These are phyloP conservation scores for Chironex yamaguchii DNA, from an alignment of 30 jellyfish, hydroid and myxozoan species.

Conservation along the genomic window DNA sequence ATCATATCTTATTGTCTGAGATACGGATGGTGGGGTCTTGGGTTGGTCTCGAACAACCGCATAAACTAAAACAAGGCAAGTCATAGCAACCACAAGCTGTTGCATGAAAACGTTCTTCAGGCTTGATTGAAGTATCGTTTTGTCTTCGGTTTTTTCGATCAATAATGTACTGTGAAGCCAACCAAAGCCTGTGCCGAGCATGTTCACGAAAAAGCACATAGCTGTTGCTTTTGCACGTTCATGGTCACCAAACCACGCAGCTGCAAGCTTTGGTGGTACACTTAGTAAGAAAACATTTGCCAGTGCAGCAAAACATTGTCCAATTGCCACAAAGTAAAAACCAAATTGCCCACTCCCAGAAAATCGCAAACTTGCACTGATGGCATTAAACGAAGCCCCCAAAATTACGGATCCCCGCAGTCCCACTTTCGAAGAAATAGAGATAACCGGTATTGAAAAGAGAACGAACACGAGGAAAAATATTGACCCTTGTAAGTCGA, in stretches of 20 bases:
- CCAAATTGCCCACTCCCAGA: slow-evolving; percentile 57
- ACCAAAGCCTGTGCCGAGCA: slow-evolving; percentile 78
- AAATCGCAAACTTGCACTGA: slow-evolving; percentile 50
- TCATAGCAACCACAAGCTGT: slow-evolving; percentile 53
- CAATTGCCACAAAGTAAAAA: slow-evolving; percentile 36
- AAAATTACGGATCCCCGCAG: slow-evolving; percentile 62
- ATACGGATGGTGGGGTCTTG: slow-evolving; percentile 65
- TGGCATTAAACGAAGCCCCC: slow-evolving; percentile 65
- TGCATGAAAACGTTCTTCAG: slow-evolving; percentile 35
- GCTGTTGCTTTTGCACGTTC: slow-evolving; percentile 86
- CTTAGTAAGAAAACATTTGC: slow-evolving; percentile 65
- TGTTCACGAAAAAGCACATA: slow-evolving; percentile 71
- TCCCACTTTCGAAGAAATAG: slow-evolving; percentile 56
- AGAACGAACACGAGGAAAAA: slow-evolving; percentile 59
- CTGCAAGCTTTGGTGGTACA: slow-evolving; percentile 76
- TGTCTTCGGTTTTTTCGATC: slow-evolving; percentile 52
- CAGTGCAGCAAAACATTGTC: slow-evolving; percentile 66
- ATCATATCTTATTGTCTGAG: slow-evolving; percentile 52
- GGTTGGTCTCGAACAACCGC: slow-evolving; percentile 68
- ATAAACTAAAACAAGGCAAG: slow-evolving; percentile 42
- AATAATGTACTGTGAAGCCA: slow-evolving; percentile 67
- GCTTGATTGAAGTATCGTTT: slow-evolving; percentile 34
- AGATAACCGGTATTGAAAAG: slow-evolving; percentile 74
- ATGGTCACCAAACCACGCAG: slow-evolving; percentile 80
- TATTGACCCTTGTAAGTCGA: slow-evolving; percentile 73